Evolutionary conservation across 2,888 invertebrate species (phyloP).

Genomic region (Meiosimyza platycephala): DNA sequence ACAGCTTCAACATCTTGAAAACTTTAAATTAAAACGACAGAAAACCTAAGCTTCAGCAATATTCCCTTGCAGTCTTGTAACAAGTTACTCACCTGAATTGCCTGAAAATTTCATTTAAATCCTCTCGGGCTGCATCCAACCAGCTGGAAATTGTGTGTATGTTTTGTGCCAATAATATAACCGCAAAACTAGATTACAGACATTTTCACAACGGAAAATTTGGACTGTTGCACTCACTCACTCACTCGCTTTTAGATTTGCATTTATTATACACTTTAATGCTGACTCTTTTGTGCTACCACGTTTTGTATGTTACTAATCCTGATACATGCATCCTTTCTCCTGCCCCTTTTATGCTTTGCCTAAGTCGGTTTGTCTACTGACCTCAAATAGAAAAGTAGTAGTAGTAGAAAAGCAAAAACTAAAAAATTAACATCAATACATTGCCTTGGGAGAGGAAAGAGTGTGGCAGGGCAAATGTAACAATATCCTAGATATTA

Average conservation of each 20-base stretch:
- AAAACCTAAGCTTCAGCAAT: neutral
- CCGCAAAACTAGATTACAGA: slow-evolving; percentile 29
- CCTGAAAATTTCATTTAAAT: neutral
- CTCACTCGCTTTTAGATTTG: neutral
- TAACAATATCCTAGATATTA: no score
- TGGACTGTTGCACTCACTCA: neutral
- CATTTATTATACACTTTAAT: no score
- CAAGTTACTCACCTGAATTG: slow-evolving; percentile 7
- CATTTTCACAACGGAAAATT: slow-evolving; percentile 19
- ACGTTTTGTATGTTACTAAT: no score
- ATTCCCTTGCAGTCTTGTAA: neutral
- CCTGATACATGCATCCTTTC: no score
- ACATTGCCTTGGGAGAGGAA: no score
- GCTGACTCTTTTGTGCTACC: no score
- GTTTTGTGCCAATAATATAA: neutral
- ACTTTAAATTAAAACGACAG: neutral
- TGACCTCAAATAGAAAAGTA: slow-evolving; percentile 3
- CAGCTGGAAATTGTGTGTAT: neutral
- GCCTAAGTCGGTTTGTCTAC: neutral
- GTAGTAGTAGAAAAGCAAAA: neutral
- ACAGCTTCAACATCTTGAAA: neutral
- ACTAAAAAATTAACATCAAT: no score
- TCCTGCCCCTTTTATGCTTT: no score
- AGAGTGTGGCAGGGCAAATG: no score
- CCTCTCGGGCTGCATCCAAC: neutral